These are phyloP conservation scores for Folsomia manolachei DNA, from an alignment of 2,888 invertebrate genomes.

Conservation along the genomic window DNA sequence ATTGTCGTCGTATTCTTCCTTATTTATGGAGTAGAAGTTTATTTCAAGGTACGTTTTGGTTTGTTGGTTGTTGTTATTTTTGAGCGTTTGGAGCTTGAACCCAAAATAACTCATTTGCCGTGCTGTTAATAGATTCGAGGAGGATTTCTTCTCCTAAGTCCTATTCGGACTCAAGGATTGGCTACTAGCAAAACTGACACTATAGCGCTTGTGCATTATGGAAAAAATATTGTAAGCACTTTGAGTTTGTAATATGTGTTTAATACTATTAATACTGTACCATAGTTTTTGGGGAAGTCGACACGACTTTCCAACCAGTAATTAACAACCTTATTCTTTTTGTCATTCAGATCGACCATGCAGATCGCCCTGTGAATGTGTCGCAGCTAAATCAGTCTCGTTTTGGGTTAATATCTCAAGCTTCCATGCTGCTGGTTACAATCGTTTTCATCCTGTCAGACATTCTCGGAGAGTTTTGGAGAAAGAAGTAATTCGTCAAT, in stretches of 20 bases:
- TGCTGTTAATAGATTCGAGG: slow-evolving; percentile 66
- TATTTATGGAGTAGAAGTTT: slow-evolving; percentile 91
- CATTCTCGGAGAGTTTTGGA: slow-evolving; percentile 89
- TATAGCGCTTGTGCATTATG: slow-evolving; percentile 49
- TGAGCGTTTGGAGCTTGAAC: neutral
- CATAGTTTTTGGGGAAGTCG: too few species aligned
- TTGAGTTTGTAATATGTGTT: neutral
- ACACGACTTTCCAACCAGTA: too few species aligned
- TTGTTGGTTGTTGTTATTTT: too few species aligned
- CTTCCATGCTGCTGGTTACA: slow-evolving; percentile 83
- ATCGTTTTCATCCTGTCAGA: slow-evolving; percentile 86
- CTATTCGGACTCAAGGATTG: slow-evolving; percentile 53
- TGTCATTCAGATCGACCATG: slow-evolving; percentile 41
- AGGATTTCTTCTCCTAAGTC: slow-evolving; percentile 71
- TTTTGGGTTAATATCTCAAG: slow-evolving; percentile 82
- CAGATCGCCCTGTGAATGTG: slow-evolving; percentile 59
- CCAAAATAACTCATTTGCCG: too few species aligned
- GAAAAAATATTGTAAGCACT: neutral
- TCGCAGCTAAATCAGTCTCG: slow-evolving; percentile 89
- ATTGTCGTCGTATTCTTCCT: slow-evolving; percentile 88
- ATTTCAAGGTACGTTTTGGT: slow-evolving; percentile 71
- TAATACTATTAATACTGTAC: neutral
- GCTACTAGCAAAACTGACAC: slow-evolving; percentile 49
- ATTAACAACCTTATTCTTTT: neutral
- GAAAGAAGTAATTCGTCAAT: slow-evolving; percentile 69